Conservation (phyloP, 2,888 invertebrate genomes). For the Sylvicola cinctus region DNA sequence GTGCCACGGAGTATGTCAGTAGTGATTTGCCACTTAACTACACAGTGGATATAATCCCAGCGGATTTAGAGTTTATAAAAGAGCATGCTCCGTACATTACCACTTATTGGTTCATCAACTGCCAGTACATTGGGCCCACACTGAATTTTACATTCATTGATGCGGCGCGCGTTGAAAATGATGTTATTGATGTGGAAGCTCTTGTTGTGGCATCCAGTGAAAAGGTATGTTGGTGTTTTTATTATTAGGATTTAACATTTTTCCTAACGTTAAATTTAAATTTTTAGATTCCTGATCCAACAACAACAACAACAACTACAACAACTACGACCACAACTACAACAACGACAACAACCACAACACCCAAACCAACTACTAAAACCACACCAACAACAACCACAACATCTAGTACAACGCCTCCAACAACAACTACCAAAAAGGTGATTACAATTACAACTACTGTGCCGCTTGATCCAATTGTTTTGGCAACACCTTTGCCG, state of each 20-base stretch:
- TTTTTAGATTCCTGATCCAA: neutral
- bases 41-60: constrained; percentile 25
- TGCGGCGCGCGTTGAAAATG: constrained; percentile 39
- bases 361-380: neutral
- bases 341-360: neutral
- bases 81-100: constrained; percentile 32
- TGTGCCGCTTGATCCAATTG: constrained; percentile 11
- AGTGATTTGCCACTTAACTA: too few relatives aligned
- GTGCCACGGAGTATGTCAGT: constrained; percentile 19
- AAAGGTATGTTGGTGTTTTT: constrained; percentile 21
- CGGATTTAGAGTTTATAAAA: constrained; percentile 38
- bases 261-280: too few relatives aligned
- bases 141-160: constrained; percentile 36
- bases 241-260: too few relatives aligned
- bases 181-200: constrained; percentile 41
- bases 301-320: constrained; percentile 4
- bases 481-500: constrained; percentile 8
- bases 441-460: constrained; percentile 6
- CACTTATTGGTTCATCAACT: constrained; percentile 66
- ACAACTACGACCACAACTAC: constrained; percentile 3
- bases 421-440: constrained; percentile 4
- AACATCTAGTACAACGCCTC: neutral
- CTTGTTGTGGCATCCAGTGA: constrained; percentile 49
- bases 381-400: constrained; percentile 1
- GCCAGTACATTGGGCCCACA: constrained; percentile 42